Percentiles rank a stretch among this genome's conserved stretches.
Conservation (phyloP, 2,888 invertebrate genomes). For the Hirtodrosophila histrioides region DNA sequence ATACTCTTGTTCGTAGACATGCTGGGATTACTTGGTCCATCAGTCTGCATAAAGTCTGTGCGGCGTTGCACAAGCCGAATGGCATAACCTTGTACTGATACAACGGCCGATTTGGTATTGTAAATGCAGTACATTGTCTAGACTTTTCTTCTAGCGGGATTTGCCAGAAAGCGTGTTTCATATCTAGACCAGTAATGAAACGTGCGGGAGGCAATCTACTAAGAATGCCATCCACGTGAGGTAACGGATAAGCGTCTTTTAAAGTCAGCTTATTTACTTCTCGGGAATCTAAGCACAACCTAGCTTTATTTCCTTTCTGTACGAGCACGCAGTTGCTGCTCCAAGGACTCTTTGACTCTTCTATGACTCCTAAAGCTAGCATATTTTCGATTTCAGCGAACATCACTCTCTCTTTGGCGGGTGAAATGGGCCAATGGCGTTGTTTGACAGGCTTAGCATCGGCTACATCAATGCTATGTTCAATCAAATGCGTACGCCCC, state of each 20-base stretch:
- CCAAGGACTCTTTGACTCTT: neutral
- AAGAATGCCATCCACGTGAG: slow-evolving; percentile 13
- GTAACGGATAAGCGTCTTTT: slow-evolving; percentile 17
- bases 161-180: too few relatives aligned
- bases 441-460: slow-evolving; percentile 19
- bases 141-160: too few relatives aligned
- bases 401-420: neutral
- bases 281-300: slow-evolving; percentile 67
- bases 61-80: slow-evolving; percentile 34
- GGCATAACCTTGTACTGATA: slow-evolving; percentile 27
- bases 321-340: neutral
- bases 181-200: neutral
- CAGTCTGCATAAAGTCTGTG: slow-evolving; percentile 5
- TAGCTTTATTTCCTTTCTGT: slow-evolving; percentile 46
- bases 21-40: slow-evolving; percentile 15
- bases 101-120: slow-evolving; percentile 43
- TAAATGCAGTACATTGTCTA: slow-evolving; percentile 7
- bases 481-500: slow-evolving; percentile 1
- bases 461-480: slow-evolving; percentile 2
- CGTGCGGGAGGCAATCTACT: neutral
- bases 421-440: slow-evolving; percentile 5
- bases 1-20: slow-evolving; percentile 10
- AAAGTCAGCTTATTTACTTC: slow-evolving; percentile 62
- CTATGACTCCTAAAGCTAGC: neutral
- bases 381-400: neutral